These are phyloP conservation scores for Oscheius sp. DNA, from an alignment of 2,888 invertebrate genomes.

Conservation along the genomic window DNA sequence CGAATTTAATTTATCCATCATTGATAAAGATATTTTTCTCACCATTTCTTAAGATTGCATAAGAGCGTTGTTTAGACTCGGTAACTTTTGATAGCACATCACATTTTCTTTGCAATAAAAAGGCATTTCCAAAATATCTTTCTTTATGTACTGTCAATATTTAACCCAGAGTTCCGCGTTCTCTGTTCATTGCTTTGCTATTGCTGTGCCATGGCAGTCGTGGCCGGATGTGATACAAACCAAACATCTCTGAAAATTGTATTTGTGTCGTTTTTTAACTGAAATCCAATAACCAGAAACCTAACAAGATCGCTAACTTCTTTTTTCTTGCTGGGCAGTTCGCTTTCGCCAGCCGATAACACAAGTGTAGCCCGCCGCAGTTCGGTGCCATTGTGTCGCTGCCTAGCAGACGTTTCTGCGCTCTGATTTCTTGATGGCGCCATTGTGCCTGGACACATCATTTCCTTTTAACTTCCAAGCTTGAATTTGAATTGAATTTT, in stretches of 20 bases:
- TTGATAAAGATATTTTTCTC: no score
- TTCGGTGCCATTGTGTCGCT: conserved; percentile 22
- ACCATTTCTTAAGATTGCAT: no score
- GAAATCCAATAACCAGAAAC: neutral
- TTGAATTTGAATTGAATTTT: neutral
- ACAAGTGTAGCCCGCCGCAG: conserved; percentile 19
- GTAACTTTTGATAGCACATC: no score
- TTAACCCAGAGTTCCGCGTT: neutral
- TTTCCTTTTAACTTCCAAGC: neutral
- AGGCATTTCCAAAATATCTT: no score
- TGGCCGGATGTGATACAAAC: no score
- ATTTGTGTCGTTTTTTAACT: neutral
- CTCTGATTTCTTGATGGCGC: conserved; percentile 9
- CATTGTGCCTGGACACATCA: neutral
- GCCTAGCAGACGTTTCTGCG: conserved; percentile 22
- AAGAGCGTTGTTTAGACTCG: no score
- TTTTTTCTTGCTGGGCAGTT: conserved; percentile 13
- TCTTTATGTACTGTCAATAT: neutral
- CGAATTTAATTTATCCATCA: no score
- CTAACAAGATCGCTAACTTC: neutral
- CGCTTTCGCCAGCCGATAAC: conserved; percentile 10
- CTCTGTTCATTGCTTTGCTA: neutral
- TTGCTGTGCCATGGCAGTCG: no score
- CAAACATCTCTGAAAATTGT: neutral
- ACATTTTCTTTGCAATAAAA: no score